Percentiles rank a stretch among this genome's conserved stretches.
These are phyloP conservation scores for Pelobates cultripes DNA, from an alignment of 2,797 vertebrate species.

Conservation along the genomic window DNA sequence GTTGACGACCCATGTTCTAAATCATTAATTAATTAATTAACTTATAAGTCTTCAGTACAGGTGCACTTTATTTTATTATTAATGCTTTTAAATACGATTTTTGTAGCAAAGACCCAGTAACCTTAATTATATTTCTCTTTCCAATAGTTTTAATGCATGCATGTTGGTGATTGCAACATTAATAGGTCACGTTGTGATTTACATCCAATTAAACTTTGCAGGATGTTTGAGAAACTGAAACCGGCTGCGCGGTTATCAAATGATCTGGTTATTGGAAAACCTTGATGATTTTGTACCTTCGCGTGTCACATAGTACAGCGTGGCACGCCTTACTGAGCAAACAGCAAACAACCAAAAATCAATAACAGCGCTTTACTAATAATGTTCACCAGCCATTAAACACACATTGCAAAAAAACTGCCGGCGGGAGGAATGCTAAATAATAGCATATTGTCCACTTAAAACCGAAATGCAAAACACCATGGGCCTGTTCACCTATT, in stretches of 20 bases:
- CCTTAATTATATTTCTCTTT: too few species aligned
- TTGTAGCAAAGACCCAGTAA: too few species aligned
- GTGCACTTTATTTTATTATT: too few species aligned
- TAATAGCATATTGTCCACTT: too few species aligned
- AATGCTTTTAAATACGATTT: too few species aligned
- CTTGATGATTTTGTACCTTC: not conserved
- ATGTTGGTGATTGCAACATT: not conserved
- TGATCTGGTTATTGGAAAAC: not conserved
- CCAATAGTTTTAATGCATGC: too few species aligned
- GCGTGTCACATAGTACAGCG: not conserved
- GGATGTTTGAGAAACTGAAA: constrained; percentile 5
- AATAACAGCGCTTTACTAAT: not conserved
- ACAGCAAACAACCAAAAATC: not conserved
- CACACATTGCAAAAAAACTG: not conserved
- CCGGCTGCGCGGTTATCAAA: not conserved
- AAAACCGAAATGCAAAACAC: too few species aligned
- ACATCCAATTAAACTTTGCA: constrained; percentile 56
- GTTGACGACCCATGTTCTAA: too few species aligned
- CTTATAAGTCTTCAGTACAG: too few species aligned
- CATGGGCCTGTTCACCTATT: too few species aligned
- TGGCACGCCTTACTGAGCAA: not conserved
- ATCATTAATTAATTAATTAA: too few species aligned
- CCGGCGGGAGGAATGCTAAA: too few species aligned
- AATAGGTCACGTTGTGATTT: not conserved
- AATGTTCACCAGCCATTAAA: not conserved